These are phyloP conservation scores for Barbus barbus DNA, from an alignment of 2,113 vertebrate species.

Conservation along the genomic window DNA sequence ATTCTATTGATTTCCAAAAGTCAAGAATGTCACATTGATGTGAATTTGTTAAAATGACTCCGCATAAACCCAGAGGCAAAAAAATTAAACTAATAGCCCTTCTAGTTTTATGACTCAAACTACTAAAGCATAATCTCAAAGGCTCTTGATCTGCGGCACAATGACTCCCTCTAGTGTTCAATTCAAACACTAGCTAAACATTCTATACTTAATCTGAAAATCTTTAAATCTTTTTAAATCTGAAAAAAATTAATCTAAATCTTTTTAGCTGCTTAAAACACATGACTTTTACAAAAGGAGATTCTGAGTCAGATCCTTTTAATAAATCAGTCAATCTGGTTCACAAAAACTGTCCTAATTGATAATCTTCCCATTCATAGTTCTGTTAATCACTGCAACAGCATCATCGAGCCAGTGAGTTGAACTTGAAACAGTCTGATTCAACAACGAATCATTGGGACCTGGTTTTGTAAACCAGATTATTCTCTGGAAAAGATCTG, in stretches of 20 bases:
- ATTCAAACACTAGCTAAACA: neutral
- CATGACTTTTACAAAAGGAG: neutral
- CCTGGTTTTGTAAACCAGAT: neutral
- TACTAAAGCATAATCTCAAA: neutral
- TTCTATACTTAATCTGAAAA: neutral
- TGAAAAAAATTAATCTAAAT: no score
- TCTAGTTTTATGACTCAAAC: neutral
- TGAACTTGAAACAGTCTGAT: neutral
- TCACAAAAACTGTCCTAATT: neutral
- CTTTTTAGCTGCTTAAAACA: neutral
- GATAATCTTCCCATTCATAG: neutral
- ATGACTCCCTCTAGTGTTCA: slow-evolving; percentile 58
- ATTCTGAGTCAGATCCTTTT: neutral
- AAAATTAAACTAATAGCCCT: neutral
- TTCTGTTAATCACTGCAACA: neutral
- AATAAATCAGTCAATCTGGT: neutral
- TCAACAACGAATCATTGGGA: neutral
- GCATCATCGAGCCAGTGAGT: neutral
- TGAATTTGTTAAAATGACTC: neutral
- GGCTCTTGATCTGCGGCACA: slow-evolving; percentile 1
- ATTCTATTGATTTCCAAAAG: neutral
- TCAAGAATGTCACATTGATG: neutral
- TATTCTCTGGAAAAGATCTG: neutral
- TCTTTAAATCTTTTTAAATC: no score
- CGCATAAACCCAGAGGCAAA: neutral